These are phyloP conservation scores for Aphelocoma californica DNA, from an alignment of 2,797 vertebrate species.

Conservation along the genomic window DNA sequence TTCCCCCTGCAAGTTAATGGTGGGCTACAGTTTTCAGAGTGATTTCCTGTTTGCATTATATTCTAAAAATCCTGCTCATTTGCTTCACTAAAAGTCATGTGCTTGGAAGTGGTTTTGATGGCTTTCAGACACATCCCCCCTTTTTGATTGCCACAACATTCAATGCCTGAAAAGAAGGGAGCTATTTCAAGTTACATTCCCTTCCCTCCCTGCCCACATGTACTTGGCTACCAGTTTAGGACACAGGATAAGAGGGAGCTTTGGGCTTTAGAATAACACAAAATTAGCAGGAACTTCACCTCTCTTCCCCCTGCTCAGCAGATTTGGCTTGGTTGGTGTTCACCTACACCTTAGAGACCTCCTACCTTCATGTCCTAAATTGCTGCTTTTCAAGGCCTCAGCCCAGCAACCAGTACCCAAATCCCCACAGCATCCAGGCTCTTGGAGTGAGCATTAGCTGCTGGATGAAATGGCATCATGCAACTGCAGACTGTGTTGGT, in stretches of 20 bases:
- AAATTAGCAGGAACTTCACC: background rate
- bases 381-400: background rate
- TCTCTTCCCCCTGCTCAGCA: background rate
- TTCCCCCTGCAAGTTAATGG: background rate
- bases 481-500: background rate
- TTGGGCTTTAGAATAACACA: background rate
- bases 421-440: background rate
- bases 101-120: slow-evolving; percentile 59
- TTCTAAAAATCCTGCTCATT: slow-evolving; percentile 21
- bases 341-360: background rate
- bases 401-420: background rate
- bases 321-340: background rate
- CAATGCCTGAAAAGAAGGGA: slow-evolving; percentile 31
- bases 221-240: slow-evolving; percentile 42
- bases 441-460: background rate
- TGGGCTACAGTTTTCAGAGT: slow-evolving; percentile 18
- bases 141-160: slow-evolving; percentile 26
- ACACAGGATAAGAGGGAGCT: background rate
- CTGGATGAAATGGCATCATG: background rate
- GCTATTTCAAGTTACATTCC: slow-evolving; percentile 51
- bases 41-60: slow-evolving; percentile 49
- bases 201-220: slow-evolving; percentile 34
- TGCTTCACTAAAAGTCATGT: slow-evolving; percentile 31
- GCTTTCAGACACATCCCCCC: slow-evolving; percentile 34
- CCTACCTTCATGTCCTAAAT: background rate